A percentile compares a stretch with the other conserved stretches of the same genome.
phyloP scores from a whole-genome alignment of 2,888 invertebrate genomes.

The Amiota communis region DNA sequence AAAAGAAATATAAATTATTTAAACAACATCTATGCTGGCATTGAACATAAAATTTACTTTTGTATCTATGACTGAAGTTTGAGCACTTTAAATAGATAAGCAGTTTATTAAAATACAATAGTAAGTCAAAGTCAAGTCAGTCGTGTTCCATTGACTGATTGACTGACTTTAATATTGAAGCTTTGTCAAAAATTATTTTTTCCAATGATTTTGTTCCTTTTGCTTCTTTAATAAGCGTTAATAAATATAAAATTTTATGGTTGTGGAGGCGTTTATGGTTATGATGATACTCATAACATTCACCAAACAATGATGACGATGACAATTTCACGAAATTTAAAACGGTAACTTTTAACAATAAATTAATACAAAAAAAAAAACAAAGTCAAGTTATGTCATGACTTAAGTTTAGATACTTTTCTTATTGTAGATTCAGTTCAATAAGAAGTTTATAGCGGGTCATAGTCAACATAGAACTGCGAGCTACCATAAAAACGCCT shows the following conservation, averaged over 20 bases:
- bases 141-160: slow-evolving; percentile 21
- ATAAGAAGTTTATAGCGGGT: too few species aligned
- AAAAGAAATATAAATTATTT: too few species aligned
- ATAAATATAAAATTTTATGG: neutral
- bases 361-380: too few species aligned
- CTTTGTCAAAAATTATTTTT: neutral
- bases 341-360: too few species aligned
- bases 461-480: neutral
- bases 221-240: neutral
- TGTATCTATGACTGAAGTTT: too few species aligned
- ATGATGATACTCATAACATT: neutral
- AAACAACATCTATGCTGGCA: too few species aligned
- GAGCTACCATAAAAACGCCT: neutral
- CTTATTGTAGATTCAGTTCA: too few species aligned
- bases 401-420: too few species aligned
- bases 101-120: slow-evolving; percentile 25
- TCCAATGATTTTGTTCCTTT: too few species aligned
- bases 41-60: too few species aligned
- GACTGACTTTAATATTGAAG: neutral
- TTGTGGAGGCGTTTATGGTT: neutral
- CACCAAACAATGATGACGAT: neutral
- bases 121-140: too few species aligned
- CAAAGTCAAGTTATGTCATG: too few species aligned
- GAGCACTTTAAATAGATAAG: neutral
- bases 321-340: neutral